phyloP scores from a whole-genome alignment of 2,113 vertebrate genomes.

The Zosterops borbonicus region DNA sequence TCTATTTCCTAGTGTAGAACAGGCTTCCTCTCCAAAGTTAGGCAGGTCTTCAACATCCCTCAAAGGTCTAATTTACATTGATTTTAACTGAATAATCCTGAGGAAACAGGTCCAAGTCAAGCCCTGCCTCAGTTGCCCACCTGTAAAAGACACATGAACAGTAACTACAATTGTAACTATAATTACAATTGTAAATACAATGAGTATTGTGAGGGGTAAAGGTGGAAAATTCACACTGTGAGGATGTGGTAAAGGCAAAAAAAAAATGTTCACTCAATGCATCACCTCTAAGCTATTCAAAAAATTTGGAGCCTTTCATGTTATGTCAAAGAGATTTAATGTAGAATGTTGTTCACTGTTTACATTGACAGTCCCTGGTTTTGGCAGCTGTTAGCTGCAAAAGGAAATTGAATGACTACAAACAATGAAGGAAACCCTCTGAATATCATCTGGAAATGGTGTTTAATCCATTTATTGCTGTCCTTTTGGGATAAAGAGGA shows the following conservation, averaged over 20 bases:
- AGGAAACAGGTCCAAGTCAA: not conserved
- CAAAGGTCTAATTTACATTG: not conserved
- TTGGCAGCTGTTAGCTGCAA: not conserved
- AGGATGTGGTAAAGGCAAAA: not conserved
- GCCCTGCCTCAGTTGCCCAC: not conserved
- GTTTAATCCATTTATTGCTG: not conserved
- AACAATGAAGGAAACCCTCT: not conserved
- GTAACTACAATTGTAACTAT: not conserved
- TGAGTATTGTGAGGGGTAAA: not conserved
- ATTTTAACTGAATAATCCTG: not conserved
- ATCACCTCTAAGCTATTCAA: not conserved
- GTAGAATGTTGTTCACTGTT: not conserved
- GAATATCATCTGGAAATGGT: not conserved
- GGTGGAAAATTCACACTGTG: not conserved
- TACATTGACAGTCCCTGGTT: not conserved
- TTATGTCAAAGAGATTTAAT: not conserved
- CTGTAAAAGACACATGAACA: not conserved
- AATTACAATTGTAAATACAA: not conserved
- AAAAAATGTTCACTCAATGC: not conserved
- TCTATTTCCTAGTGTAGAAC: not conserved
- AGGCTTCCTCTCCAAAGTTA: not conserved
- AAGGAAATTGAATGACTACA: not conserved
- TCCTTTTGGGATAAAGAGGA: not conserved
- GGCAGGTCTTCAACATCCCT: not conserved
- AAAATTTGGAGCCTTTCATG: not conserved